A percentile compares a stretch with the other conserved stretches of the same genome.
Conservation (phyloP, 2,888 invertebrate species). For the Orchestes rusci region DNA sequence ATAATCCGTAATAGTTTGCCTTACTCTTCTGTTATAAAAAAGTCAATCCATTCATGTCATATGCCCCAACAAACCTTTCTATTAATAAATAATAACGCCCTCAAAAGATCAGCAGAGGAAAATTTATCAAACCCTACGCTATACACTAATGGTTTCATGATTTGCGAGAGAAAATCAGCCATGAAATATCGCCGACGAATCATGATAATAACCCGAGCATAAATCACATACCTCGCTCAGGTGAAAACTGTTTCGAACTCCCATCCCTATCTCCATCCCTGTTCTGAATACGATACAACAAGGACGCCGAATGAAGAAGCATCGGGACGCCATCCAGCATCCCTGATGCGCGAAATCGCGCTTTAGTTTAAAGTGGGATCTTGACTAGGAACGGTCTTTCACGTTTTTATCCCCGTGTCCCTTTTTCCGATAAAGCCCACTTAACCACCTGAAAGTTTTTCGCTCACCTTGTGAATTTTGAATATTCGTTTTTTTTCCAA, state of each 20-base stretch:
- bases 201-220: conserved; percentile 19
- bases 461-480: too few relatives aligned
- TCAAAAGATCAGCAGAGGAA: too few relatives aligned
- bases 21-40: too few relatives aligned
- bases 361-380: conserved; percentile 40
- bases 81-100: too few relatives aligned
- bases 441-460: too few relatives aligned
- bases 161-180: conserved; percentile 15
- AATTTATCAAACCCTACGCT: too few relatives aligned
- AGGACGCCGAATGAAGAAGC: conserved; percentile 13
- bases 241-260: conserved; percentile 17
- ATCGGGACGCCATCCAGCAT: conserved; percentile 24
- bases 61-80: too few relatives aligned
- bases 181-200: conserved; percentile 17
- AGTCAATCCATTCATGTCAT: too few relatives aligned
- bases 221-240: conserved; percentile 23
- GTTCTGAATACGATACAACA: conserved; percentile 8
- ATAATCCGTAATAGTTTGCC: too few relatives aligned
- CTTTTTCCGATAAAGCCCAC: conserved; percentile 34
- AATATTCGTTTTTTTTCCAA: too few relatives aligned
- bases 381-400: conserved; percentile 38
- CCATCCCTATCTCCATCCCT: conserved; percentile 5
- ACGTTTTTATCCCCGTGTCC: conserved; percentile 35
- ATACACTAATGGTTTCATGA: too few relatives aligned
- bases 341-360: conserved; percentile 23